A percentile compares a stretch with the other conserved stretches of the same genome.
Evolutionary conservation across 2,888 invertebrate species (phyloP).

Genomic region (Drosophila nigricruria): DNA sequence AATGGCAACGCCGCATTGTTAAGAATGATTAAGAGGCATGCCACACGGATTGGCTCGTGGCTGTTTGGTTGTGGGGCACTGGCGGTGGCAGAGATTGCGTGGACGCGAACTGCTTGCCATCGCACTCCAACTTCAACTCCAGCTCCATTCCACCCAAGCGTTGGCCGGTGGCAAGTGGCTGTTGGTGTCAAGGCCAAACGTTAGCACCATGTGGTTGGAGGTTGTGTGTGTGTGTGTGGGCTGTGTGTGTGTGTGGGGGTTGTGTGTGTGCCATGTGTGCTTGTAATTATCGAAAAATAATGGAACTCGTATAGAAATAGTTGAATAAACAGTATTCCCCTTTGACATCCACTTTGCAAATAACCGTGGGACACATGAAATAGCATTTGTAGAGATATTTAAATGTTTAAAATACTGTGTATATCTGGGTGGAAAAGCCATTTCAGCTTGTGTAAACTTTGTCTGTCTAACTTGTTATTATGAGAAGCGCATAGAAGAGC

Average conservation of each 20-base stretch:
- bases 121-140: slow-evolving; percentile 4
- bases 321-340: slow-evolving; percentile 1
- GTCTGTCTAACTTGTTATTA: background rate
- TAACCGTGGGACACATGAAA: background rate
- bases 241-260: slow-evolving; percentile 1
- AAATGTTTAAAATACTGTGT: background rate
- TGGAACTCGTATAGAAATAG: slow-evolving; percentile 24
- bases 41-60: slow-evolving; percentile 52
- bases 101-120: slow-evolving; percentile 10
- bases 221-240: slow-evolving; percentile 10
- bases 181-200: slow-evolving; percentile 68
- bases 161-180: slow-evolving; percentile 8
- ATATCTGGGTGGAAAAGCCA: background rate
- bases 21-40: slow-evolving; percentile 75
- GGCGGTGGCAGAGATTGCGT: slow-evolving; percentile 13
- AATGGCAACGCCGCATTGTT: slow-evolving; percentile 57
- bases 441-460: background rate
- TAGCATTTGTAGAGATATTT: background rate
- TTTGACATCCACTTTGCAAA: background rate
- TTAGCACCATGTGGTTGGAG: slow-evolving; percentile 30
- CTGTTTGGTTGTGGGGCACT: slow-evolving; percentile 1
- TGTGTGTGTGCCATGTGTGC: slow-evolving; percentile 6
- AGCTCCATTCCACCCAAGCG: slow-evolving; percentile 1
- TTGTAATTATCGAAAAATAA: slow-evolving; percentile 61
- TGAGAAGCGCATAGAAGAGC: background rate